A percentile compares a stretch with the other conserved stretches of the same genome.
Evolutionary conservation across 2,888 invertebrate species (phyloP).

Genomic region (Nysson spinosus): DNA sequence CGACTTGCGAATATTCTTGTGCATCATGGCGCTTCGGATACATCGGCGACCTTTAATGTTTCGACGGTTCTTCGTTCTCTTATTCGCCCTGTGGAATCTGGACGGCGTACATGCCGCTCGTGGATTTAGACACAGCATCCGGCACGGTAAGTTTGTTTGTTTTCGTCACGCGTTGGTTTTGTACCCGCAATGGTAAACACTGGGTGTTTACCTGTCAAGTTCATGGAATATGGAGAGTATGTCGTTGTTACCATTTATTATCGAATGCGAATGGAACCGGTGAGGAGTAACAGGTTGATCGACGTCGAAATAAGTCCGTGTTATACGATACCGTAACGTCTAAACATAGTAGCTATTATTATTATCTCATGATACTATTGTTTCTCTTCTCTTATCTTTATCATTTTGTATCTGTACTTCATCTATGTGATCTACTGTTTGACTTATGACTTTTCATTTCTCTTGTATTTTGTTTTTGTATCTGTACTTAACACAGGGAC

Average conservation of each 20-base stretch:
- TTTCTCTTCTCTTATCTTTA: too few relatives aligned
- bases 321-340: too few relatives aligned
- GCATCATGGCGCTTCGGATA: conserved; percentile 49
- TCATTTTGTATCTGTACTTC: too few relatives aligned
- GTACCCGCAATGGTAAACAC: neutral
- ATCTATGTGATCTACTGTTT: too few relatives aligned
- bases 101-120: conserved; percentile 51
- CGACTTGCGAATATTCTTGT: conserved; percentile 41
- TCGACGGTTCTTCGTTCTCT: conserved; percentile 30
- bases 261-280: too few relatives aligned
- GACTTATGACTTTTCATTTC: too few relatives aligned
- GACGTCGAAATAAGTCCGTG: too few relatives aligned
- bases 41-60: conserved; percentile 38
- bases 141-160: conserved; percentile 53
- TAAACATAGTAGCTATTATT: too few relatives aligned
- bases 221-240: neutral
- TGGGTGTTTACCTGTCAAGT: neutral
- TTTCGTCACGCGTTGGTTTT: neutral
- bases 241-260: neutral
- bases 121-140: conserved; percentile 62
- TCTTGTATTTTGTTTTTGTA: too few relatives aligned
- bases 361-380: too few relatives aligned
- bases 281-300: too few relatives aligned
- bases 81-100: conserved; percentile 46
- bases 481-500: too few relatives aligned